Conservation (phyloP, 2,113 vertebrate species). For the Pollimyrus isidori region DNA sequence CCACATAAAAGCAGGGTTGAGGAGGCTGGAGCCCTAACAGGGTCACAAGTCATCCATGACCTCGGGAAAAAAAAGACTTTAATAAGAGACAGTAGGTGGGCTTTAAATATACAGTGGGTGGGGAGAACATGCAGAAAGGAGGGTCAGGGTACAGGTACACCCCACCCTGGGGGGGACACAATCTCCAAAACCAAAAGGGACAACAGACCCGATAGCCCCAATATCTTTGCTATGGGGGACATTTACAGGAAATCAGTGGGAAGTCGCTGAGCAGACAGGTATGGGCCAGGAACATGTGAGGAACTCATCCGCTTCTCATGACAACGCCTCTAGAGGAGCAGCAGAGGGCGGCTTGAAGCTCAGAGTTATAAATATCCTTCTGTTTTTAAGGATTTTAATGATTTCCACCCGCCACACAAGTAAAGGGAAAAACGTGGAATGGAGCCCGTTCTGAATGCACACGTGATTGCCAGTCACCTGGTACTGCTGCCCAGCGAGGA, state of each 20-base stretch:
- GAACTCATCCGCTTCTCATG: too few species aligned
- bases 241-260: neutral
- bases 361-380: conserved; percentile 7
- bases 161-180: neutral
- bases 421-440: neutral
- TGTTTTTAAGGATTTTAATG: conserved; percentile 13
- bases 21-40: neutral
- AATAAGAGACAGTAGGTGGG: neutral
- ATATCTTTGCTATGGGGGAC: neutral
- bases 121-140: neutral
- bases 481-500: too few species aligned
- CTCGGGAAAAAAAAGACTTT: neutral
- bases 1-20: neutral
- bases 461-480: neutral
- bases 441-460: neutral
- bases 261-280: neutral
- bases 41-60: neutral
- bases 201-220: neutral
- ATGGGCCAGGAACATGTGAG: neutral
- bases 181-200: neutral
- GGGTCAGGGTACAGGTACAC: neutral
- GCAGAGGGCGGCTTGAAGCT: neutral
- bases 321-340: neutral
- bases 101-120: neutral
- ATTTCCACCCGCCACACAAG: conserved; percentile 15